Conservation (phyloP, 2,888 invertebrate species). For the Diogma glabrata region DNA sequence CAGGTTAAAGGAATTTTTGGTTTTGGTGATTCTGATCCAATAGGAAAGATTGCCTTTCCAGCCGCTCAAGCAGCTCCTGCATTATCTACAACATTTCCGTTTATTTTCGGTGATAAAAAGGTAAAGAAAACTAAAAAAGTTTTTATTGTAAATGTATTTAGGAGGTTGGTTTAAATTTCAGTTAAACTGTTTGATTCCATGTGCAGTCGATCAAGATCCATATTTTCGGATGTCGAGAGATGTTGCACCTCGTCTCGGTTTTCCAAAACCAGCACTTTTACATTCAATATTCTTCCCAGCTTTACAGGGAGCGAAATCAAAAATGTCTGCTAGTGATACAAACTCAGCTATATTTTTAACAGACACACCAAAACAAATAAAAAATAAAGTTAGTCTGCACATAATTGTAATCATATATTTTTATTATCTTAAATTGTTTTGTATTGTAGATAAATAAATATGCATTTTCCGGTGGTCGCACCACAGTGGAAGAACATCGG, state of each 20-base stretch:
- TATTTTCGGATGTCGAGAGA: slow-evolving; percentile 99
- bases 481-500: slow-evolving; percentile 87
- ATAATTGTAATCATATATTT: neutral
- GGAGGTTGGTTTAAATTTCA: slow-evolving; percentile 31
- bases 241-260: slow-evolving; percentile 84
- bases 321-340: slow-evolving; percentile 95
- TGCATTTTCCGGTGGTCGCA: slow-evolving; percentile 94
- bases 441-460: slow-evolving; percentile 92
- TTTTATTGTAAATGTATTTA: neutral
- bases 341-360: slow-evolving; percentile 92
- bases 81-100: slow-evolving; percentile 79
- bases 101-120: slow-evolving; percentile 71
- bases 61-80: slow-evolving; percentile 94
- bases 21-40: slow-evolving; percentile 88
- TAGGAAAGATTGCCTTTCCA: slow-evolving; percentile 96
- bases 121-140: slow-evolving; percentile 33
- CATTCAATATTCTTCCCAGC: slow-evolving; percentile 89
- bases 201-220: slow-evolving; percentile 99
- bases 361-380: slow-evolving; percentile 90
- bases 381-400: slow-evolving; percentile 75
- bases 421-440: neutral
- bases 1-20: slow-evolving; percentile 98
- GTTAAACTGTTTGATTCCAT: slow-evolving; percentile 64
- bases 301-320: slow-evolving; percentile 90
- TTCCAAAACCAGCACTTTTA: slow-evolving; percentile 75